phyloP scores from a whole-genome alignment of 2,797 vertebrate genomes.

The Anguilla anguilla region DNA sequence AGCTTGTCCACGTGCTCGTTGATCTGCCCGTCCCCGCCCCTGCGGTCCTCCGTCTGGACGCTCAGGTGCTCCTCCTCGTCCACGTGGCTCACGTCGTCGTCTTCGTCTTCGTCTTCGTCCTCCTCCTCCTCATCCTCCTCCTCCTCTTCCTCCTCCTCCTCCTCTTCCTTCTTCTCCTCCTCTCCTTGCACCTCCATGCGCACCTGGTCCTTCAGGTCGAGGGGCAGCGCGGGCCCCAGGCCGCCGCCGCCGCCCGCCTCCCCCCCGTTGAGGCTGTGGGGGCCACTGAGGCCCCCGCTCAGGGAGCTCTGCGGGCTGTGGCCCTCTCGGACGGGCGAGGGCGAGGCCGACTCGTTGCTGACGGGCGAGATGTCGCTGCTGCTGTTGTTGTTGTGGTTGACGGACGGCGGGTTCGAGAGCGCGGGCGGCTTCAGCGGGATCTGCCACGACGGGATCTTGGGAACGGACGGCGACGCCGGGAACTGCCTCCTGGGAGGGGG shows the following conservation, averaged over 20 bases:
- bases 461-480: constrained; percentile 87
- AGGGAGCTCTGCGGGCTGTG: constrained; percentile 79
- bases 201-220: constrained; percentile 86
- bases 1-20: constrained; percentile 97
- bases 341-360: constrained; percentile 85
- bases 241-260: constrained; percentile 49
- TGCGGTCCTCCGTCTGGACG: constrained; percentile 89
- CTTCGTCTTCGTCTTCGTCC: constrained; percentile 80
- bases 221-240: constrained; percentile 54
- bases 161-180: constrained; percentile 74
- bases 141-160: constrained; percentile 69
- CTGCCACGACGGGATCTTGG: constrained; percentile 96
- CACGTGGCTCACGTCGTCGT: constrained; percentile 74
- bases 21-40: constrained; percentile 95
- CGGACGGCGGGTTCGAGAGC: constrained; percentile 67
- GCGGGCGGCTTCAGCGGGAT: constrained; percentile 87
- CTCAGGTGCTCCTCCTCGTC: constrained; percentile 80
- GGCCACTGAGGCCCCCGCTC: constrained; percentile 51
- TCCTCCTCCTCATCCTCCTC: constrained; percentile 68
- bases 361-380: constrained; percentile 98
- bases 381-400: constrained; percentile 88
- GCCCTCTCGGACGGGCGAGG: constrained; percentile 87
- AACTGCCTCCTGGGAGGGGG: constrained; percentile 84
- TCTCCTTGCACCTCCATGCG: constrained; percentile 96
- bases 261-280: constrained; percentile 72